Conservation (phyloP, 2,888 invertebrate species). For the Chelonus formosanus region DNA sequence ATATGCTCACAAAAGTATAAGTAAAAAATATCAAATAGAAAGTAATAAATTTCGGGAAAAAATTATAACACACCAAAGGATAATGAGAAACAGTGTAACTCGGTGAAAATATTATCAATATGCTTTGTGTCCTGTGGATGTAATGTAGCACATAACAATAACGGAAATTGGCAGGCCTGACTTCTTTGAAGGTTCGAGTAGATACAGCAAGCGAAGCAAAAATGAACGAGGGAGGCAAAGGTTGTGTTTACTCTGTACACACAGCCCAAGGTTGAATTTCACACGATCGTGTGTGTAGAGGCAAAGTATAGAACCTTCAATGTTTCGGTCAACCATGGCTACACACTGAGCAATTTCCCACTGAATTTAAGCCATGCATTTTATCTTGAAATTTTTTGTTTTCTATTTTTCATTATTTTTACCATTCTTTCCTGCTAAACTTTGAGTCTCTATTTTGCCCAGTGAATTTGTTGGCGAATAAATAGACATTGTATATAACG, state of each 20-base stretch:
- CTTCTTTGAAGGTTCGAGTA: slow-evolving; percentile 14
- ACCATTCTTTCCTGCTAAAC: not conserved
- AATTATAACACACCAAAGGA: too few relatives aligned
- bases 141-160: slow-evolving; percentile 28
- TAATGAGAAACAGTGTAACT: too few relatives aligned
- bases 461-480: slow-evolving; percentile 48
- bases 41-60: too few relatives aligned
- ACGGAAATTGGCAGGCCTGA: slow-evolving; percentile 31
- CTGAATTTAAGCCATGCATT: slow-evolving; percentile 32
- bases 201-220: slow-evolving; percentile 14
- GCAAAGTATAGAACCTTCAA: slow-evolving; percentile 23
- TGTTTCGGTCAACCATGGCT: slow-evolving; percentile 32
- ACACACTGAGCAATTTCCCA: slow-evolving; percentile 10
- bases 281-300: slow-evolving; percentile 23
- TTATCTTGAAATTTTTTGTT: slow-evolving; percentile 28
- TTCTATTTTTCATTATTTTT: slow-evolving; percentile 28
- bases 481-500: slow-evolving; percentile 50
- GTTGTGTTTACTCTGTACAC: slow-evolving; percentile 9
- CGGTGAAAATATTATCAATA: not conserved
- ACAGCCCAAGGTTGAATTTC: slow-evolving; percentile 19
- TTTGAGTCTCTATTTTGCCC: slow-evolving; percentile 16
- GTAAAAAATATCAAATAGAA: too few relatives aligned
- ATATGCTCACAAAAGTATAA: too few relatives aligned
- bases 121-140: not conserved
- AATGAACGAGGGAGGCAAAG: not conserved